Evolutionary conservation across 1,140 invertebrate species (phyloP).

Genomic region (Eciton burchellii): DNA sequence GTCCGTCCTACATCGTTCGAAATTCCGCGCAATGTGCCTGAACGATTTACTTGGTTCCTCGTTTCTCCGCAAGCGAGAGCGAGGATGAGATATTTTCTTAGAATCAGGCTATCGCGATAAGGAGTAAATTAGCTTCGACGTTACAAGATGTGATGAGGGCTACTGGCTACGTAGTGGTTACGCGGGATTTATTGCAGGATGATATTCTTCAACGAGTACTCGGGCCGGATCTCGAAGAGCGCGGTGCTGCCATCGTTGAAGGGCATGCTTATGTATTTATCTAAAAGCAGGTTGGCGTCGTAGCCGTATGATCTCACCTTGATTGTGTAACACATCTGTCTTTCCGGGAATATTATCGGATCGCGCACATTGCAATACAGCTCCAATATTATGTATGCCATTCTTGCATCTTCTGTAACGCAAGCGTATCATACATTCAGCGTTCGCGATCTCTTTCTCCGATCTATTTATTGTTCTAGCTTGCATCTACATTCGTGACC

Average conservation of each 20-base stretch:
- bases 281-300: constrained; percentile 62
- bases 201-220: constrained; percentile 60
- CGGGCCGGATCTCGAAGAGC: constrained; percentile 62
- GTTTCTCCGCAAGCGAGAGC: not conserved
- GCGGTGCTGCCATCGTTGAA: constrained; percentile 68
- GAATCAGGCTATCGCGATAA: not conserved
- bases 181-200: constrained; percentile 7
- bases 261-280: constrained; percentile 62
- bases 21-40: constrained; percentile 4
- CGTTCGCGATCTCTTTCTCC: too few species aligned
- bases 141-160: not conserved
- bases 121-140: not conserved
- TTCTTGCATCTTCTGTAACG: constrained; percentile 60
- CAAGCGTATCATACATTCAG: not conserved
- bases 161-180: not conserved
- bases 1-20: constrained; percentile 5
- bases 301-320: constrained; percentile 62
- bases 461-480: constrained; percentile 1
- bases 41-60: not conserved
- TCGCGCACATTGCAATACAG: not conserved
- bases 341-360: not conserved
- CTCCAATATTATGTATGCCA: constrained; percentile 64
- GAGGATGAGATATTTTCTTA: not conserved
- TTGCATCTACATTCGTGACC: not conserved
- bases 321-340: constrained; percentile 41